Conservation (phyloP, 2,888 invertebrate genomes). For the Odontocolon sp. region DNA sequence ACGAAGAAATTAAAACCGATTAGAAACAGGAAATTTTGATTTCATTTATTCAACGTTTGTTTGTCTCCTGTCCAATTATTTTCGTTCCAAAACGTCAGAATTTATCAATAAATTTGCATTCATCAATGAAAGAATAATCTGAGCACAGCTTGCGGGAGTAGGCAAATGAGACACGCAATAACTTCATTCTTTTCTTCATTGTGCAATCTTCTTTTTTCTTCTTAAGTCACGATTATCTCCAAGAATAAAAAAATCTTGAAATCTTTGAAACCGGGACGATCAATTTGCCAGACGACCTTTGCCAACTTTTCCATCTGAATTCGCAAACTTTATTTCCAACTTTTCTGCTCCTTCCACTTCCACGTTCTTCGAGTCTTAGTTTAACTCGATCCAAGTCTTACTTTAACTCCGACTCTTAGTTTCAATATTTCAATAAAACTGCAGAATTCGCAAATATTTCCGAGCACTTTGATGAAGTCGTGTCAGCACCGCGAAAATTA, state of each 20-base stretch:
- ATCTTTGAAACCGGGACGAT: constrained; percentile 2
- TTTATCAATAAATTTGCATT: neutral
- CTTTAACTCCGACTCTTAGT: neutral
- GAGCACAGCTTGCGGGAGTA: neutral
- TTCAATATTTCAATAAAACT: constrained; percentile 17
- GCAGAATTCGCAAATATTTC: constrained; percentile 2
- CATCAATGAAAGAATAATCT: neutral
- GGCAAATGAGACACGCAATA: constrained; percentile 8
- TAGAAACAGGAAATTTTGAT: neutral
- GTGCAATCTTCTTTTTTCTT: neutral
- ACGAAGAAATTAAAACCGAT: neutral
- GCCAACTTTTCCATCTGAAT: constrained; percentile 41
- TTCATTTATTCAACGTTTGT: neutral
- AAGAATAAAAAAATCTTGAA: constrained; percentile 2
- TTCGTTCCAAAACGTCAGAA: neutral
- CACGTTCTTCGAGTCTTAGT: no score
- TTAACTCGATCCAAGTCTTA: neutral
- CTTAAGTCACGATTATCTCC: constrained; percentile 3
- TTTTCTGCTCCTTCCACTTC: neutral
- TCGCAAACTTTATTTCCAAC: constrained; percentile 7
- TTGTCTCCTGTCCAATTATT: neutral
- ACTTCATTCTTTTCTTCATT: neutral
- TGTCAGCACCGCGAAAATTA: neutral
- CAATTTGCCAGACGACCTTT: neutral
- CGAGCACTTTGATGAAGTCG: neutral